These are phyloP conservation scores for Parnassius orleans DNA, from an alignment of 2,888 invertebrate genomes.

Conservation along the genomic window DNA sequence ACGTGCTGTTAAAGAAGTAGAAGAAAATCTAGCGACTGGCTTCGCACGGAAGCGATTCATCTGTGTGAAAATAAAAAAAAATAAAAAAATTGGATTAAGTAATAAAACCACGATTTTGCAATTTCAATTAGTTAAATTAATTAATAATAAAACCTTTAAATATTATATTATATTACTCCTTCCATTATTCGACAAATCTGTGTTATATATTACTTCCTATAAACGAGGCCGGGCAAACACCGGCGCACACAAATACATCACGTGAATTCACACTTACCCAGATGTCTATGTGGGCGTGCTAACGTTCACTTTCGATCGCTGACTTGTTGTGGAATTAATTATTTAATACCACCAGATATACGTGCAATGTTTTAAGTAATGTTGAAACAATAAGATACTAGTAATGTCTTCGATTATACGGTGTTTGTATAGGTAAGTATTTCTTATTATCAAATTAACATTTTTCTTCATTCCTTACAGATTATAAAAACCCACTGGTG, in stretches of 20 bases:
- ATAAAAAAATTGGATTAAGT: too few species aligned
- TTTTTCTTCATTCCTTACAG: too few species aligned
- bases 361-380: neutral
- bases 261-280: neutral
- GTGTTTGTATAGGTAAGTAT: too few species aligned
- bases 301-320: slow-evolving; percentile 23
- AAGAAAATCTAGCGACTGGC: too few species aligned
- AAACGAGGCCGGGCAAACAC: slow-evolving; percentile 8
- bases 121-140: too few species aligned
- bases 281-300: slow-evolving; percentile 6
- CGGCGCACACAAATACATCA: slow-evolving; percentile 8
- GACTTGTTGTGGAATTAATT: slow-evolving; percentile 19
- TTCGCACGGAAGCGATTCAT: too few species aligned
- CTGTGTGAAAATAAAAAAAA: too few species aligned
- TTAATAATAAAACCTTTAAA: neutral
- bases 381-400: neutral
- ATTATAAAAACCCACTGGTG: too few species aligned
- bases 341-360: slow-evolving; percentile 9
- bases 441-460: too few species aligned
- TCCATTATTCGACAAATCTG: slow-evolving; percentile 9
- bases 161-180: neutral
- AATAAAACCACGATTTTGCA: too few species aligned
- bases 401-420: neutral
- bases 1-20: too few species aligned
- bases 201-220: slow-evolving; percentile 19